A percentile compares a stretch with the other conserved stretches of the same genome.
Conservation (phyloP, 2,797 vertebrate species). For the Podarcis lilfordi region DNA sequence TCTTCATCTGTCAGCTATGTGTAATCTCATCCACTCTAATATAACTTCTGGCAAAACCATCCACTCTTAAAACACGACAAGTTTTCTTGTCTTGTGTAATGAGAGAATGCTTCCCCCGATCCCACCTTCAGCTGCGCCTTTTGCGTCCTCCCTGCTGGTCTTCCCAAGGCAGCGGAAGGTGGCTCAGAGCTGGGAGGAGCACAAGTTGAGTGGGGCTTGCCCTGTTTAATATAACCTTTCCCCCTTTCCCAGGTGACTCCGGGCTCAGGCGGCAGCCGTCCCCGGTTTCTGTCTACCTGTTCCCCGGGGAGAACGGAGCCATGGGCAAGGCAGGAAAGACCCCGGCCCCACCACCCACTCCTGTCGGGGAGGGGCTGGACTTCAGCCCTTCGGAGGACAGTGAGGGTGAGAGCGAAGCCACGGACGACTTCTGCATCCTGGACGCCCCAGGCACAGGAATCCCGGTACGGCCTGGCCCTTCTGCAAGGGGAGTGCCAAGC, state of each 20-base stretch:
- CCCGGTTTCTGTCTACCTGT: conserved; percentile 89
- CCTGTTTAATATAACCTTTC: no score
- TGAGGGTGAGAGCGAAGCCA: conserved; percentile 78
- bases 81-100: neutral
- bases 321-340: conserved; percentile 68
- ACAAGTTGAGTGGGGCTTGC: neutral
- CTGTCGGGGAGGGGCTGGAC: conserved; percentile 79
- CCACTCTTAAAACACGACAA: no score
- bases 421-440: conserved; percentile 93
- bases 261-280: conserved; percentile 79
- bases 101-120: neutral
- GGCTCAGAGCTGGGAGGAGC: no score
- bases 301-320: conserved; percentile 85
- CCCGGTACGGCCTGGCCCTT: conserved; percentile 73
- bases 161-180: no score
- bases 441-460: conserved; percentile 93
- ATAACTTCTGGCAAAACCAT: no score
- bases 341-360: conserved; percentile 71
- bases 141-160: no score
- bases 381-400: conserved; percentile 68
- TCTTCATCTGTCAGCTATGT: no score
- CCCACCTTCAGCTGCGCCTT: no score
- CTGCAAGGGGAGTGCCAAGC: no score
- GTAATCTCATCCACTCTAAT: no score
- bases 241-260: conserved; percentile 45